Conservation (phyloP, 1,140 invertebrate species). For the Scaptomyza hsui region DNA sequence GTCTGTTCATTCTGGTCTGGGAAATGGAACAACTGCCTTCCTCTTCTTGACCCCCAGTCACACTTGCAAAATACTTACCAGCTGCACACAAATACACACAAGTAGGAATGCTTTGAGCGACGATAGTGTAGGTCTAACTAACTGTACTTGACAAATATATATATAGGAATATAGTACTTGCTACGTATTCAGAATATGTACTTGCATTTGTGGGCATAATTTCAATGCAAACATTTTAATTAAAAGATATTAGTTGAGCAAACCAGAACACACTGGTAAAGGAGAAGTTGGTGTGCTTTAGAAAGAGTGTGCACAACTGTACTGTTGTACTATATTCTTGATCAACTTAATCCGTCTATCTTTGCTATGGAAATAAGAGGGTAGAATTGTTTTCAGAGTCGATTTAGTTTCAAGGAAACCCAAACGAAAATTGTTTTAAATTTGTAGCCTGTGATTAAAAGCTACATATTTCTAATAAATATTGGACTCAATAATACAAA, state of each 20-base stretch:
- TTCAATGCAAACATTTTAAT: background rate
- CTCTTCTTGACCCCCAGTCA: conserved; percentile 14
- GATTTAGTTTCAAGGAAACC: too few relatives aligned
- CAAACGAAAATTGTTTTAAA: too few relatives aligned
- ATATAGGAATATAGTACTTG: too few relatives aligned
- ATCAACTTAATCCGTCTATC: background rate
- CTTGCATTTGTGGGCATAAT: background rate
- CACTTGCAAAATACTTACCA: conserved; percentile 2
- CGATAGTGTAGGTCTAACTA: background rate
- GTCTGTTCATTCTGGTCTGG: conserved; percentile 47
- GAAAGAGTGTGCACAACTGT: background rate
- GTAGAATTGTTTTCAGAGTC: too few relatives aligned
- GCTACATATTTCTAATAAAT: too few relatives aligned
- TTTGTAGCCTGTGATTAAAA: too few relatives aligned
- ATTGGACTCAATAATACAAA: too few relatives aligned
- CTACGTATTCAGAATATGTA: background rate
- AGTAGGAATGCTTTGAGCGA: background rate
- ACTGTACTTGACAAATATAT: background rate
- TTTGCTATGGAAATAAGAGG: background rate
- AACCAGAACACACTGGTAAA: background rate
- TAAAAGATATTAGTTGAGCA: background rate
- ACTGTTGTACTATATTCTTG: background rate
- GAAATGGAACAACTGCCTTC: conserved; percentile 63
- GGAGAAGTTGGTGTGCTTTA: background rate
- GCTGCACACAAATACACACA: background rate